Evolutionary conservation across 2,113 vertebrate species (phyloP), one percentile per base, ranked within the genome.

Genomic region (Notechis scutatus): DNA sequence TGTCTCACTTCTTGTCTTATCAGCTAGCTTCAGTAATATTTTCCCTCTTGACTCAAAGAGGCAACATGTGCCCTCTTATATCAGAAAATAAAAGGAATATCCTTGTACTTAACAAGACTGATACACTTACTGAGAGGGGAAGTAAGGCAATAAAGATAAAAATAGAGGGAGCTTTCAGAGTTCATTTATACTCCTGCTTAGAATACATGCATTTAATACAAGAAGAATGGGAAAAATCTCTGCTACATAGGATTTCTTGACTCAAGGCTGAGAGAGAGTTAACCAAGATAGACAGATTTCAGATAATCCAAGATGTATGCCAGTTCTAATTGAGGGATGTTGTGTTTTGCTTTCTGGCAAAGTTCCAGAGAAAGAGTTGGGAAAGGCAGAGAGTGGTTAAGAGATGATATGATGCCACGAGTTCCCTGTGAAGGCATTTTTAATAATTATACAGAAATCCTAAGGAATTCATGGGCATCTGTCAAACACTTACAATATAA

Each of bases 11-110:
- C 0, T 29, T 3, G 29, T 94, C 5, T 11, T 85, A 11, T 90
- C 42, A 93, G 54, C 7, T 26, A 90, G 39, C 20, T 89, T n/a
- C 64, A 91, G 87, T 94, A 94, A 89, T 91, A 93, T 55, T 92
- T 88, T 23, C 64, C 42, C 94, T 93, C 85, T 23, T 61, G 85
- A 91, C 7, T 88, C 94, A 34, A 39, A 95, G 91, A 88, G n/a
- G 88, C 64, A 92, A 0, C n/a, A 91, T 1, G 12, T 92, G 87
- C 0, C 90, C 55, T 50, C 55, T 50, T 91, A 21, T 85, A 1
- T 39, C 91, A 54, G 23, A 42, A 88, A 14, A 69, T 1, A 26
- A 64, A 89, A 93, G 91, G 45, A 50, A 26, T 5, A 85, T 91
- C 3, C 3, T 56, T 56, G 26, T 90, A 1, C 91, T 45, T 0